A percentile compares a stretch with the other conserved stretches of the same genome.
phyloP scores from a whole-genome alignment of 2,888 invertebrate species.

The Drosophila mettleri region DNA sequence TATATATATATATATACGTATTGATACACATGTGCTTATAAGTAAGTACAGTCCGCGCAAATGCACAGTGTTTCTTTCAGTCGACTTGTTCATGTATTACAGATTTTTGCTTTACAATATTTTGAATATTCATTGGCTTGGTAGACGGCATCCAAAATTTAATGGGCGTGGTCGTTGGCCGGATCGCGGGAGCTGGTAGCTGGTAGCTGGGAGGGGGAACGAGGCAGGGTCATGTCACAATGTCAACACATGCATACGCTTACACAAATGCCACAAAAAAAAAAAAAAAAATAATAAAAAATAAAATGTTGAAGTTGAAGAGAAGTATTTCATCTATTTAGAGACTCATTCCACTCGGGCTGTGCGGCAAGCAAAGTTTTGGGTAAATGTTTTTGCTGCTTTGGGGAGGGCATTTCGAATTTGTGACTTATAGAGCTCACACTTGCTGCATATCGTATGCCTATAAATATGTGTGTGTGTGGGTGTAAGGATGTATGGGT shows the following conservation, averaged over 20 bases:
- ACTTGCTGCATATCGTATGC: constrained; percentile 22
- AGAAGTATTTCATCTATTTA: constrained; percentile 38
- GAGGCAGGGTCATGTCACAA: constrained; percentile 28
- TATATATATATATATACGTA: constrained; percentile 12
- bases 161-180: constrained; percentile 21
- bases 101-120: constrained; percentile 21
- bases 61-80: constrained; percentile 68
- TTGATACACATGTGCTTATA: constrained; percentile 29
- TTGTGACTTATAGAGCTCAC: constrained; percentile 30
- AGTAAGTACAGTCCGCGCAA: constrained; percentile 56
- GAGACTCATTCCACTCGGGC: constrained; percentile 34
- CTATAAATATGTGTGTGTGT: constrained; percentile 6
- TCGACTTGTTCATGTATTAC: constrained; percentile 54
- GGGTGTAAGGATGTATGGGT: constrained; percentile 2
- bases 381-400: constrained; percentile 27
- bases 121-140: constrained; percentile 57
- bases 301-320: neutral
- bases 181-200: neutral
- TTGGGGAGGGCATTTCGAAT: constrained; percentile 6
- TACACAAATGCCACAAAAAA: constrained; percentile 11
- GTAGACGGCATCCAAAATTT: constrained; percentile 54
- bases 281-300: neutral
- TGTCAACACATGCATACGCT: constrained; percentile 45
- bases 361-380: constrained; percentile 47
- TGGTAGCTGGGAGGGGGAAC: neutral